Percentiles rank a stretch among this genome's conserved stretches.
phyloP scores from a whole-genome alignment of 2,888 invertebrate species.

The Drosophila mettleri region DNA sequence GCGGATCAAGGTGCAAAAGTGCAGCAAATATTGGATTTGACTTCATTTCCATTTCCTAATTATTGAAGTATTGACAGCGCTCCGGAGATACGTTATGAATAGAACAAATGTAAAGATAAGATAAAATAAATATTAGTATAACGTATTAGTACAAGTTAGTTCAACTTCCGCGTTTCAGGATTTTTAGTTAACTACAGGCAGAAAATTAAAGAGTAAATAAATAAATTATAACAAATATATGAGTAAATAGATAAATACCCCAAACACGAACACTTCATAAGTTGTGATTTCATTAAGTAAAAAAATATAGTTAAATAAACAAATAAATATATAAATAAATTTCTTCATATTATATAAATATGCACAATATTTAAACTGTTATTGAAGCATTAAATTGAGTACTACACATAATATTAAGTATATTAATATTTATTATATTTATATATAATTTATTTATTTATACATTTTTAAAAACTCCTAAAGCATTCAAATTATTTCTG shows the following conservation, averaged over 20 bases:
- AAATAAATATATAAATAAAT: no score
- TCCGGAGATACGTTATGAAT: background rate
- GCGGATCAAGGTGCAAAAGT: constrained; percentile 29
- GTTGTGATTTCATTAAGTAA: background rate
- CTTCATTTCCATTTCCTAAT: background rate
- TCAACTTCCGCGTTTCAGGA: constrained; percentile 6
- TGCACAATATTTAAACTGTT: no score
- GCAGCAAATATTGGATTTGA: constrained; percentile 3
- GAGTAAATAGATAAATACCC: background rate
- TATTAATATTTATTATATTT: background rate
- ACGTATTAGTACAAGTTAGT: background rate
- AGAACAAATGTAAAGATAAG: background rate
- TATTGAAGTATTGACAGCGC: background rate
- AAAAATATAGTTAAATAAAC: background rate
- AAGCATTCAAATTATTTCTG: no score
- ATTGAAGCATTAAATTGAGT: background rate
- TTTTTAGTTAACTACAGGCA: background rate
- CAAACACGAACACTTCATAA: no score
- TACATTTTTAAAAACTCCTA: background rate
- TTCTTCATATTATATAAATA: no score
- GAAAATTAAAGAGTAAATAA: background rate
- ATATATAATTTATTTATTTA: background rate
- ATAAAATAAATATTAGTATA: background rate
- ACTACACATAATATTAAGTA: no score
- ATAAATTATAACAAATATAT: background rate